These are phyloP conservation scores for Tupaia chinensis DNA, from an alignment of 2,113 vertebrate genomes.

Conservation along the genomic window DNA sequence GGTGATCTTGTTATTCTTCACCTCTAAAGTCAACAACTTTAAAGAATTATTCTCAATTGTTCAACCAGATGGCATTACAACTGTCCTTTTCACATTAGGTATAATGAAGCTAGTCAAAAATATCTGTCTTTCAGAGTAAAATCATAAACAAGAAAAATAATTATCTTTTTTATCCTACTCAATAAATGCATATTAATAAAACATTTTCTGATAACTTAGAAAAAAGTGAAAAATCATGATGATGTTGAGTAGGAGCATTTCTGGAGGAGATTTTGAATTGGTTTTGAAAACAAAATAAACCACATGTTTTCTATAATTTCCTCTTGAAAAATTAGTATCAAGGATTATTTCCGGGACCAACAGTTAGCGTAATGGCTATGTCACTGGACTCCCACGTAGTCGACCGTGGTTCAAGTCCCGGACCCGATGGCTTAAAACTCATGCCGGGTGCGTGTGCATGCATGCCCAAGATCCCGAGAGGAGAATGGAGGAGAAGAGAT, in stretches of 20 bases:
- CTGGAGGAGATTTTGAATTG: background rate
- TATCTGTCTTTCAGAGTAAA: background rate
- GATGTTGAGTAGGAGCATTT: background rate
- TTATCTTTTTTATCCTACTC: background rate
- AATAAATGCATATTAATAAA: background rate
- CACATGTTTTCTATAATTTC: background rate
- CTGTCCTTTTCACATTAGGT: slow-evolving; percentile 52
- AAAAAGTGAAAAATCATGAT: background rate
- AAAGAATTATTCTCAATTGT: slow-evolving; percentile 20
- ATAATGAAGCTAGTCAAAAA: background rate
- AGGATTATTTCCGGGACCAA: background rate
- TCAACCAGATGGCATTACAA: slow-evolving; percentile 15
- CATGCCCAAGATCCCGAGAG: too few species aligned
- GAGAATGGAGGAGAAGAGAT: too few species aligned
- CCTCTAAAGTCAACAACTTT: slow-evolving; percentile 32
- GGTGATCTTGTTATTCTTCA: background rate
- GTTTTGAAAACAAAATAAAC: background rate
- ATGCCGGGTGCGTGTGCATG: too few species aligned
- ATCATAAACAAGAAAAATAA: background rate
- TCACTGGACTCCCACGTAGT: too few species aligned
- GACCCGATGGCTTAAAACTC: too few species aligned
- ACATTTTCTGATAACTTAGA: background rate
- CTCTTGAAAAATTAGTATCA: background rate
- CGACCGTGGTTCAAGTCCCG: too few species aligned
- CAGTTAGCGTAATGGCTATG: too few species aligned